phyloP scores from a whole-genome alignment of 2,113 vertebrate genomes.

The Corvus moneduloides region DNA sequence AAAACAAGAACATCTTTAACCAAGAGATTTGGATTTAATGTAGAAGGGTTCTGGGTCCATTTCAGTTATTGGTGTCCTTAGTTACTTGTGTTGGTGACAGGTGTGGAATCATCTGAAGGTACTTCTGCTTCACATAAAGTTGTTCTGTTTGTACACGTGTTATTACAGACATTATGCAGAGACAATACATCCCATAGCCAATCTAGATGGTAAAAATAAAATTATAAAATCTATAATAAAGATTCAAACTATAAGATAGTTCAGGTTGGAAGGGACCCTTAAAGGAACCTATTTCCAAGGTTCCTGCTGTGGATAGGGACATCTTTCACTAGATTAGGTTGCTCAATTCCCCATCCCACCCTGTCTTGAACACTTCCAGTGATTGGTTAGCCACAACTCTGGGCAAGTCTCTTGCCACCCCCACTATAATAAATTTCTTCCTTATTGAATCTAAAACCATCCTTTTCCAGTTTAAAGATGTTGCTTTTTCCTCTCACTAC shows the following conservation, averaged over 20 bases:
- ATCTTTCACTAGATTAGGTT: background rate
- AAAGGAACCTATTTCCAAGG: background rate
- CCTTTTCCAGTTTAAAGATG: background rate
- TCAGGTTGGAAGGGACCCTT: background rate
- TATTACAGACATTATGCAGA: background rate
- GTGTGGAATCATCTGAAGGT: background rate
- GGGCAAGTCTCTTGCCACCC: background rate
- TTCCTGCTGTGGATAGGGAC: too few relatives aligned
- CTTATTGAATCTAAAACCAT: background rate
- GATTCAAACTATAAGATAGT: background rate
- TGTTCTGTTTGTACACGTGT: background rate
- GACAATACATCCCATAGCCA: rapidly evolving
- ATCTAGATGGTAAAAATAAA: background rate
- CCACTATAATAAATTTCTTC: background rate
- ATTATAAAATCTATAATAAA: background rate
- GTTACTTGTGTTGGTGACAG: background rate
- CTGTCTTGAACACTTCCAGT: background rate
- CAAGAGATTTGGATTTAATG: background rate
- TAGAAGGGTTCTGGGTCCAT: background rate
- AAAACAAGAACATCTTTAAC: background rate
- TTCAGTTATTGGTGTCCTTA: background rate
- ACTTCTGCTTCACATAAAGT: background rate
- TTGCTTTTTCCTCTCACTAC: background rate
- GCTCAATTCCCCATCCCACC: background rate
- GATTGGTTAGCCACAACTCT: background rate